Conservation (phyloP, 2,888 invertebrate species). For the Meiosimyza platycephala region DNA sequence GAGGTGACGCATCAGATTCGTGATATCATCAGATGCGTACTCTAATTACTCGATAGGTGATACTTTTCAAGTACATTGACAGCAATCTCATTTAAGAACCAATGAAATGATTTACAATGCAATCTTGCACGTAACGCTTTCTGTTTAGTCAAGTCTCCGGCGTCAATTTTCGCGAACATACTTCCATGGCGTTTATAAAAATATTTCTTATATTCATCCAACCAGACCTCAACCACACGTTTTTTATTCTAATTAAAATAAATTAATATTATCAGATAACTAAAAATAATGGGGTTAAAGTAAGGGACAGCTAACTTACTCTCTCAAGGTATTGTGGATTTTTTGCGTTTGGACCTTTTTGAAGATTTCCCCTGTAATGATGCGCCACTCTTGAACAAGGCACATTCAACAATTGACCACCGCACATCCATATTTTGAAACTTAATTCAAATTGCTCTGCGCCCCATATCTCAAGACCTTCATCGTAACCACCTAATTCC, state of each 20-base stretch:
- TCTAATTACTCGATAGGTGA: too few relatives aligned
- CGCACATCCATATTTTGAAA: slow-evolving; percentile 98
- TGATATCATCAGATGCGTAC: too few relatives aligned
- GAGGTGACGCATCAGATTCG: too few relatives aligned
- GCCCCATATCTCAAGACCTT: slow-evolving; percentile 96
- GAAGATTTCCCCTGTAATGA: slow-evolving; percentile 80
- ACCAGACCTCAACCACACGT: slow-evolving; percentile 97
- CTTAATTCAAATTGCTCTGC: slow-evolving; percentile 98
- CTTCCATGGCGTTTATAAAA: slow-evolving; percentile 82
- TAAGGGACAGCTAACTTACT: slow-evolving; percentile 42
- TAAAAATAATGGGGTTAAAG: too few relatives aligned
- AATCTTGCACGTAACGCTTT: slow-evolving; percentile 78
- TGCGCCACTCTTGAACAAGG: slow-evolving; percentile 95
- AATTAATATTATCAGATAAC: too few relatives aligned
- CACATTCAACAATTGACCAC: slow-evolving; percentile 91
- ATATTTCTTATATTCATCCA: slow-evolving; percentile 96
- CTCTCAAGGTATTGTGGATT: slow-evolving; percentile 85
- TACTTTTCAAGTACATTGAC: too few relatives aligned
- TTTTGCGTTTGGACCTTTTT: slow-evolving; percentile 91
- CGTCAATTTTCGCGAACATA: slow-evolving; percentile 78
- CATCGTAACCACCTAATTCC: slow-evolving; percentile 96
- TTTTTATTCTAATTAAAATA: slow-evolving; percentile 80
- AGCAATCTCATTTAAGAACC: too few relatives aligned
- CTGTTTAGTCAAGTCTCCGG: slow-evolving; percentile 87
- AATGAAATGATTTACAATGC: slow-evolving; percentile 74